Evolutionary conservation across 2,113 vertebrate genomes (phyloP).

Genomic region (Phrynosoma platyrhinos): DNA sequence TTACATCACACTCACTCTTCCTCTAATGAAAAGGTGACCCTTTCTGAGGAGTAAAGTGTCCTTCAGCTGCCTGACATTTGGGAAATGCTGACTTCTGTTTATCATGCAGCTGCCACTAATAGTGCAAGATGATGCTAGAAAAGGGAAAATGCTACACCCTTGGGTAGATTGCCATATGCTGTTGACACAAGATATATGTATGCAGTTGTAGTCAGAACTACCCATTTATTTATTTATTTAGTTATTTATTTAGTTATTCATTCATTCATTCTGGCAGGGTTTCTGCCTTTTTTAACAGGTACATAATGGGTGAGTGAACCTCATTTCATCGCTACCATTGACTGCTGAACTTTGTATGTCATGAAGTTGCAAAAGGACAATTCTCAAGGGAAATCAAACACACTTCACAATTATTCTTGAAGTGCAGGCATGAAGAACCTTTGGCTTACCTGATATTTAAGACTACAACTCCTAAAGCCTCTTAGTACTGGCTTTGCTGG

Average conservation of each 20-base stretch:
- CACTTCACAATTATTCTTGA: not conserved
- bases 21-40: not conserved
- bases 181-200: not conserved
- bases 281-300: not conserved
- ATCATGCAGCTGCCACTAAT: not conserved
- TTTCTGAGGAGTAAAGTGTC: not conserved
- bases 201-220: not conserved
- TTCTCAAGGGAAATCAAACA: not conserved
- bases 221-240: not conserved
- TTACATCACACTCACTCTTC: no score
- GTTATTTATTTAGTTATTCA: not conserved
- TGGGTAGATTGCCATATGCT: not conserved
- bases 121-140: not conserved
- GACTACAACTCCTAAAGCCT: not conserved
- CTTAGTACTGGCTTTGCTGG: not conserved
- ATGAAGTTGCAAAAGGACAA: not conserved
- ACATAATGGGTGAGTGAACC: not conserved
- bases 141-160: not conserved
- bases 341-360: no score
- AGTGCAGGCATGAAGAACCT: not conserved
- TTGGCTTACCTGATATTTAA: not conserved
- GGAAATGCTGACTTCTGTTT: not conserved
- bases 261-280: not conserved
- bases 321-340: not conserved
- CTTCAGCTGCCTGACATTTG: not conserved